Evolutionary conservation across 2,113 vertebrate genomes (phyloP).

Genomic region (Plecturocebus donacophilus): DNA sequence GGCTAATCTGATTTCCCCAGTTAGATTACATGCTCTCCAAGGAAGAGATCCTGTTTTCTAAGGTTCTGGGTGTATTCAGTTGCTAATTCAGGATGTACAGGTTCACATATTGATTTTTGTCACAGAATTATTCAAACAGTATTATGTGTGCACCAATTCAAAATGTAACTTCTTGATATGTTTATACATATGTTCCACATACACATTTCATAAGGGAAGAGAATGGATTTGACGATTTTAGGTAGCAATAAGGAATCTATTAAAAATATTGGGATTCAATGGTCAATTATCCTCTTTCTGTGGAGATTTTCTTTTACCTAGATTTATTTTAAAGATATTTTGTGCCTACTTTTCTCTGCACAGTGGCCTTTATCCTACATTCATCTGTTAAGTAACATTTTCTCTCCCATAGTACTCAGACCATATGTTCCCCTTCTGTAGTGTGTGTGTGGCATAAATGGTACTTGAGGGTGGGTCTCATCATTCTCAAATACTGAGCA

Average conservation of each 20-base stretch:
- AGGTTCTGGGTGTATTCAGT: neutral
- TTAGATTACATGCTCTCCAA: neutral
- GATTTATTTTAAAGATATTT: slow-evolving; percentile 46
- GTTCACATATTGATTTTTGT: neutral
- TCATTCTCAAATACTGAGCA: slow-evolving; percentile 6
- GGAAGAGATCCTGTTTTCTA: neutral
- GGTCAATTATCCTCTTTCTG: neutral
- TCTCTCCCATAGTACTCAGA: neutral
- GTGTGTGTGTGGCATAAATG: neutral
- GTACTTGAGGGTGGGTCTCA: neutral
- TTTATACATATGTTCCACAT: neutral
- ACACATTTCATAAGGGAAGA: neutral
- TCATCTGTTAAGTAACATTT: slow-evolving; percentile 62
- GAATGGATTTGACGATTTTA: neutral
- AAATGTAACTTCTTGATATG: neutral
- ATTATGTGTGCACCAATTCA: neutral
- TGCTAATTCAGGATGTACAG: neutral
- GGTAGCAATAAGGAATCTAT: neutral
- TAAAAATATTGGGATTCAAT: neutral
- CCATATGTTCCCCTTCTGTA: slow-evolving; percentile 46
- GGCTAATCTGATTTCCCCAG: neutral
- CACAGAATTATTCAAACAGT: neutral
- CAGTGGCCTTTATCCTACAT: slow-evolving; percentile 41
- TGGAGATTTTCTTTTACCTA: neutral
- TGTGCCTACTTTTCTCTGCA: slow-evolving; percentile 22